A percentile compares a stretch with the other conserved stretches of the same genome.
These are phyloP conservation scores for Lucilia sericata DNA, from an alignment of 1,140 invertebrate species.

Conservation along the genomic window DNA sequence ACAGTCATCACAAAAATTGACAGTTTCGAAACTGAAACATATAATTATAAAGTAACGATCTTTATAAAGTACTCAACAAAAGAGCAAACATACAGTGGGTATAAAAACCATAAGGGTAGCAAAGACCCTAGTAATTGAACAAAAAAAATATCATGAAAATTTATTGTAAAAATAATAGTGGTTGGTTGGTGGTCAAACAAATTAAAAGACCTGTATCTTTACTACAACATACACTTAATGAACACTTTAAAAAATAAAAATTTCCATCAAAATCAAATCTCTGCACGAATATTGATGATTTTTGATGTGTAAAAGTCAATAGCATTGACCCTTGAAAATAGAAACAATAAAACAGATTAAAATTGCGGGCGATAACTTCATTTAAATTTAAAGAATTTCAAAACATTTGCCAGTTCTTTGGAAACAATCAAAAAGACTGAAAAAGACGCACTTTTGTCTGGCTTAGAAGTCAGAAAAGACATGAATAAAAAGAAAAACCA, in stretches of 20 bases:
- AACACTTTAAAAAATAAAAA: not conserved
- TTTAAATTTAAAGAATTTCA: not conserved
- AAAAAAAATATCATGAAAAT: not conserved
- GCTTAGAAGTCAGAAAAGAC: not conserved
- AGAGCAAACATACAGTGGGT: not conserved
- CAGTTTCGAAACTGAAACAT: constrained; percentile 26
- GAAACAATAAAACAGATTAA: not conserved
- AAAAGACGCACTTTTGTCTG: not conserved
- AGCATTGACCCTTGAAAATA: not conserved
- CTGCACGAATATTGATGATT: not conserved
- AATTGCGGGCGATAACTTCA: constrained; percentile 28
- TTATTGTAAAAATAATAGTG: not conserved
- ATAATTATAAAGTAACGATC: not conserved
- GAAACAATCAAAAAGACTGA: not conserved
- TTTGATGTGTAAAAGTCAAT: constrained; percentile 10
- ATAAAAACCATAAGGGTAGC: not conserved
- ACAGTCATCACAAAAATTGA: constrained; percentile 15
- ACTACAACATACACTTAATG: not conserved
- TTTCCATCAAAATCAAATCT: not conserved
- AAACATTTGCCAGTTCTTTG: constrained; percentile 24
- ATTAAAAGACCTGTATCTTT: constrained; percentile 13
- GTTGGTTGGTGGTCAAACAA: constrained; percentile 18
- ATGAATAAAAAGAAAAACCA: not conserved
- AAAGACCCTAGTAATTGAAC: not conserved
- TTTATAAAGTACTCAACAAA: not conserved